Percentiles rank a stretch among this genome's conserved stretches.
These are phyloP conservation scores for Mallotus villosus DNA, from an alignment of 2,797 vertebrate species.

Conservation along the genomic window DNA sequence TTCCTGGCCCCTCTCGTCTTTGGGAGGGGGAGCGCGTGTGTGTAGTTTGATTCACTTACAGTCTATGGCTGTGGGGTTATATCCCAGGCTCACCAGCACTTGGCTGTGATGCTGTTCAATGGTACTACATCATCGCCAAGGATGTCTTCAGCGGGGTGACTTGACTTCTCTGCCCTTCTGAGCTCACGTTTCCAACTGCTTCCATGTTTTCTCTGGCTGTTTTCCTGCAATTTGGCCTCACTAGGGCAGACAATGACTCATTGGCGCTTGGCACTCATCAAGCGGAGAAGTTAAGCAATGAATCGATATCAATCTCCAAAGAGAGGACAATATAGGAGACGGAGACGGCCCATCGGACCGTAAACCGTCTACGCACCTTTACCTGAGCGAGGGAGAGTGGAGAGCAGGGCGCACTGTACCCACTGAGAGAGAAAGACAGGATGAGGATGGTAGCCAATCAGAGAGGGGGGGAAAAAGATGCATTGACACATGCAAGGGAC, in stretches of 20 bases:
- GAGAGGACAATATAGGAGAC: not conserved
- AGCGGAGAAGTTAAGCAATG: too few species aligned
- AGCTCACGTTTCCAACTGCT: constrained; percentile 1
- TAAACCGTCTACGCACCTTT: too few species aligned
- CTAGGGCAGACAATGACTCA: not conserved
- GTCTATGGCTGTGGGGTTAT: constrained; percentile 62
- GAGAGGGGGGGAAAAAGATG: constrained; percentile 46
- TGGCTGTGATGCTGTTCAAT: constrained; percentile 43
- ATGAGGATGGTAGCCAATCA: not conserved
- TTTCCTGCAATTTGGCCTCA: too few species aligned
- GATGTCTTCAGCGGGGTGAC: constrained; percentile 60
- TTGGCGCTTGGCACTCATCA: not conserved
- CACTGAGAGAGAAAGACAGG: constrained; percentile 2
- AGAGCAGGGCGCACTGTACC: not conserved
- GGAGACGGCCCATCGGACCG: not conserved
- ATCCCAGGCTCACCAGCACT: constrained; percentile 45
- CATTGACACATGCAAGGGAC: constrained; percentile 42
- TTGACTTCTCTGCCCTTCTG: constrained; percentile 19
- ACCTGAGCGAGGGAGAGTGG: not conserved
- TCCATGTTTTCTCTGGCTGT: not conserved
- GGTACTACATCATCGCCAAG: constrained; percentile 37
- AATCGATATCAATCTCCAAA: too few species aligned
- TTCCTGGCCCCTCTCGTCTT: constrained; percentile 61
- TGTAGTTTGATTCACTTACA: constrained; percentile 68
- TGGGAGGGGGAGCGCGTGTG: constrained; percentile 55